Evolutionary conservation across 2,888 invertebrate genomes (phyloP).

Genomic region (Teinopalpus imperialis): DNA sequence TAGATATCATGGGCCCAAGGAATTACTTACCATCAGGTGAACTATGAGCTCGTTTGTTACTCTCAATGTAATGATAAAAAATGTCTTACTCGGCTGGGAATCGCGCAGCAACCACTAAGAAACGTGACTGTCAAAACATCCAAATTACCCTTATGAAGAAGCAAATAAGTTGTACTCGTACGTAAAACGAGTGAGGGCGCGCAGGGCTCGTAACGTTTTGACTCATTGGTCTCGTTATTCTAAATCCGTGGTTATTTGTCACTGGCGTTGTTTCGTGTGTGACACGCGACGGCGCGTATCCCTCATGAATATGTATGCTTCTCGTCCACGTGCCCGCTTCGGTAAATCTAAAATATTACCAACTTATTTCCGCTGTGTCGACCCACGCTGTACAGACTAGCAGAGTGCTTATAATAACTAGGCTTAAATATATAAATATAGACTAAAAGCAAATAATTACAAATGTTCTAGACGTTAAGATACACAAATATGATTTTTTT

Average conservation of each 20-base stretch:
- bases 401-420: not conserved
- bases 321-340: slow-evolving; percentile 18
- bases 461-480: no score
- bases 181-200: slow-evolving; percentile 31
- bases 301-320: slow-evolving; percentile 25
- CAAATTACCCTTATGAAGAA: no score
- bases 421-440: no score
- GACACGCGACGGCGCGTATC: slow-evolving; percentile 24
- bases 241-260: slow-evolving; percentile 48
- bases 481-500: no score
- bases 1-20: no score
- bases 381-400: not conserved
- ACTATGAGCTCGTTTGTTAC: no score
- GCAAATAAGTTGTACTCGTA: slow-evolving; percentile 31
- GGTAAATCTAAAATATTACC: slow-evolving; percentile 19
- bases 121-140: no score
- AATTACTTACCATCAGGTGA: no score
- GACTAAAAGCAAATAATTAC: no score
- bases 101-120: no score
- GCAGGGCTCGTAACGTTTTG: slow-evolving; percentile 42
- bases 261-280: slow-evolving; percentile 37
- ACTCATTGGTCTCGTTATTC: slow-evolving; percentile 44
- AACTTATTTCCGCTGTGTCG: slow-evolving; percentile 15
- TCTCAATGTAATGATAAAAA: no score
- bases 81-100: no score